These are phyloP conservation scores for Drosophila robusta DNA, from an alignment of 2,888 invertebrate species.

Conservation along the genomic window DNA sequence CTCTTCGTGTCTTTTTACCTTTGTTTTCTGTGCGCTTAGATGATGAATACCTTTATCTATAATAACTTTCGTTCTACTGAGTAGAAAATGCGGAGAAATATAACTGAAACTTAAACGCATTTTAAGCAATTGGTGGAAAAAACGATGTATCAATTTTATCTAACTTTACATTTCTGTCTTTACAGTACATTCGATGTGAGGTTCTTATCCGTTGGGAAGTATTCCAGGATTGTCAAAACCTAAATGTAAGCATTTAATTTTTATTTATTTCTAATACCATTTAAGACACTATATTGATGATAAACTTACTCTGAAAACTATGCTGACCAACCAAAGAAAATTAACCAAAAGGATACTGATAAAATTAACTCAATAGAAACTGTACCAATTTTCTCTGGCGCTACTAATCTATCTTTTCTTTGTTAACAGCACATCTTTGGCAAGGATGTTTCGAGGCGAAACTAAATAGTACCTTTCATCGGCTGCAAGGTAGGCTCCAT, in stretches of 20 bases:
- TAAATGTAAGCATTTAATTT: conserved; percentile 13
- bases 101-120: conserved; percentile 44
- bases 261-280: background rate
- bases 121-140: background rate
- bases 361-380: background rate
- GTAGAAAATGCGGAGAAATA: conserved; percentile 65
- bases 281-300: conserved; percentile 47
- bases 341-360: conserved; percentile 75
- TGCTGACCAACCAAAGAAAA: conserved; percentile 59
- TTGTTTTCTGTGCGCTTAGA: conserved; percentile 1
- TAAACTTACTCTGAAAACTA: conserved; percentile 55
- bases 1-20: background rate
- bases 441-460: background rate
- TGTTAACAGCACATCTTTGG: conserved; percentile 16
- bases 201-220: background rate
- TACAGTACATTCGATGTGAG: background rate
- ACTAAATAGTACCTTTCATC: background rate
- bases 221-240: background rate
- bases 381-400: rapidly evolving
- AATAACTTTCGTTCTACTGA: conserved; percentile 78
- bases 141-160: background rate
- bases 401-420: background rate
- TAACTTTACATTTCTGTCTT: background rate
- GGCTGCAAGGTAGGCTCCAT: conserved; percentile 19
- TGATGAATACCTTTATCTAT: conserved; percentile 67